phyloP scores from a whole-genome alignment of 2,888 invertebrate genomes.

The Agriopis marginaria region DNA sequence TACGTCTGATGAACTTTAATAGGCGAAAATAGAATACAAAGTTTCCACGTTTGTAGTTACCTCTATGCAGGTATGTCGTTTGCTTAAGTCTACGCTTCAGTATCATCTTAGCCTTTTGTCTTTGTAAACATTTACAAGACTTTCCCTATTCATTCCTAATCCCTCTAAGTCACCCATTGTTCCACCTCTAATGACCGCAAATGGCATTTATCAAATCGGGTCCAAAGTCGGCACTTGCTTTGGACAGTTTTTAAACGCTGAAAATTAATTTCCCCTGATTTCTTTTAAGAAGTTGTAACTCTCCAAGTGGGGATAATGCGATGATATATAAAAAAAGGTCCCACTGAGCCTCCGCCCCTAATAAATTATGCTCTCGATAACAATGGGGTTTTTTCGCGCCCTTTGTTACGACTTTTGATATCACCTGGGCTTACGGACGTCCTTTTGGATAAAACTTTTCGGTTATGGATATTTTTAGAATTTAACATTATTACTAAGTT shows the following conservation, averaged over 20 bases:
- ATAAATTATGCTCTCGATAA: conserved; percentile 87
- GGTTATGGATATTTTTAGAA: conserved; percentile 8
- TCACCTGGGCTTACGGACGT: conserved; percentile 77
- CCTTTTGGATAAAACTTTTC: conserved; percentile 37
- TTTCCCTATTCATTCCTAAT: conserved; percentile 5
- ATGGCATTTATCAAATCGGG: conserved; percentile 74
- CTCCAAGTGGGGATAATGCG: conserved; percentile 85
- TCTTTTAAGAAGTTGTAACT: conserved; percentile 87
- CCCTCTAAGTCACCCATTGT: conserved; percentile 15
- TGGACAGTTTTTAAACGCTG: conserved; percentile 81
- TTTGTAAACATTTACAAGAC: neutral
- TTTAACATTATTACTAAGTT: too few species aligned
- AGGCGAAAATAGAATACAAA: too few species aligned
- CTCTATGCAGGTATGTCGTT: too few species aligned
- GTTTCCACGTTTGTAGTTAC: too few species aligned
- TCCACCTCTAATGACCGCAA: conserved; percentile 38
- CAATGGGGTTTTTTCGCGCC: conserved; percentile 85
- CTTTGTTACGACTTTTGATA: conserved; percentile 86
- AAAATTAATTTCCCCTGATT: conserved; percentile 85
- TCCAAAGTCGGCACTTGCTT: conserved; percentile 76
- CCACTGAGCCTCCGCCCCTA: conserved; percentile 80
- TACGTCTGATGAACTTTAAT: too few species aligned
- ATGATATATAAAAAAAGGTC: conserved; percentile 87
- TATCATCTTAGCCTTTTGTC: neutral
- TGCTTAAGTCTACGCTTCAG: too few species aligned